Base-by-base conservation (phyloP, 2,888 invertebrate species). In the Amitus sp. region DNA sequence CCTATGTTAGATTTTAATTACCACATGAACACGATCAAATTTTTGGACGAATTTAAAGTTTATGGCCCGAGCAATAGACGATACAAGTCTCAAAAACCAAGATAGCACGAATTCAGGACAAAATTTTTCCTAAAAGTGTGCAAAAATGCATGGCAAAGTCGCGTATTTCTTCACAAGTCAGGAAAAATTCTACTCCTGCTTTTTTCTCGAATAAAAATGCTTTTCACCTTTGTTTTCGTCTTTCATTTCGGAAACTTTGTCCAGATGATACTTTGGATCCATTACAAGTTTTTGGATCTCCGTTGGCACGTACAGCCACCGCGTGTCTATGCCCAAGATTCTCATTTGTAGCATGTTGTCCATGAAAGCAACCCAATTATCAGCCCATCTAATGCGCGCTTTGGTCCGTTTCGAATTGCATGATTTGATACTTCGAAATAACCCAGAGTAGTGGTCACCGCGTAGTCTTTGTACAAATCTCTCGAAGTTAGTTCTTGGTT, bases 341-440 rank as follows among this genome's bases (percentile, higher is more conserved):
- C 85, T 82, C 68, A 87, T 83, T 73, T 91, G 91, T 27, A 91
- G 78, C 85, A 91, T 87, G 9, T 87, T 87, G 71, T 91, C 91
- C 78, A 91, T 82, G 75, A 89, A 90, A 0, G 88, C 85, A 2
- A 89, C 85, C 89, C 90, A 91, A 71, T 89, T 88, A 56, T 85
- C 9, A 10, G 78, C 79, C 90, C 90, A 90, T 5, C 68, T 57
- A 5, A 86, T 69, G 17, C 66, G 77, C 3, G 83, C 85, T 2
- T 70, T 74, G 0, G 54, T 65, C 0, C 82, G 86, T 51, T 76
- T 71, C 43, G 82, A 78, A 47, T 86, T 84, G 1, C 84, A 76
- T 18, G 82, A 79, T 4, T 79, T 70, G 2, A 89, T 76, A 10
- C 86, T 85, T 59, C 82, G 80, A 73, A 87, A 88, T 0, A 79